Conservation (phyloP, 2,888 invertebrate genomes). For the Tuta absoluta region DNA sequence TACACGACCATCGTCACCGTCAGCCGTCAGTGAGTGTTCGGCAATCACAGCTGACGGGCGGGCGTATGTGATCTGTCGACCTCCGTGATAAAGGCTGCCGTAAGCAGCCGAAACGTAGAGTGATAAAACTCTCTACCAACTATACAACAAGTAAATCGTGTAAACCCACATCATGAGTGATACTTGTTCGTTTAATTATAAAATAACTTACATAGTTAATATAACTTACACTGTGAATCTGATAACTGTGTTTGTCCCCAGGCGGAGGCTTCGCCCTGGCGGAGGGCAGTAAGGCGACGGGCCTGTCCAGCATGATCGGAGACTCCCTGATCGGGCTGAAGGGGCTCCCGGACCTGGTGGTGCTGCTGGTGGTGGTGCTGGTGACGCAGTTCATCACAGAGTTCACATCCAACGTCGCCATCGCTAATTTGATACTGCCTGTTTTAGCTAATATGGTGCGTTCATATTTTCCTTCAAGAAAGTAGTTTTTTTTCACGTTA, state of each 20-base stretch:
- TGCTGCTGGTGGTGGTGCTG: conserved; percentile 88
- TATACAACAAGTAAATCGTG: no score
- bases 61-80: no score
- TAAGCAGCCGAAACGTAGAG: no score
- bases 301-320: conserved; percentile 89
- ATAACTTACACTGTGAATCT: no score
- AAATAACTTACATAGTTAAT: no score
- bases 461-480: not conserved
- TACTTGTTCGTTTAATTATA: no score
- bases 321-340: conserved; percentile 84
- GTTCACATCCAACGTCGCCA: conserved; percentile 94
- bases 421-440: conserved; percentile 93
- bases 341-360: conserved; percentile 82
- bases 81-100: no score
- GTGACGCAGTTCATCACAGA: conserved; percentile 92
- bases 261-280: conserved; percentile 96
- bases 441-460: conserved; percentile 89
- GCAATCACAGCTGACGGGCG: no score
- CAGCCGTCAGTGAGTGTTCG: no score
- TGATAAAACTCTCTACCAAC: no score
- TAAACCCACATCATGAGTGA: no score
- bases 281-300: conserved; percentile 90
- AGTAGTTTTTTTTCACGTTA: not conserved
- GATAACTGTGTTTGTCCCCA: conserved; percentile 43
- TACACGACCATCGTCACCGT: no score